A percentile compares a stretch with the other conserved stretches of the same genome.
phyloP scores from a whole-genome alignment of 2,888 invertebrate genomes.

The Colostygia pectinataria region DNA sequence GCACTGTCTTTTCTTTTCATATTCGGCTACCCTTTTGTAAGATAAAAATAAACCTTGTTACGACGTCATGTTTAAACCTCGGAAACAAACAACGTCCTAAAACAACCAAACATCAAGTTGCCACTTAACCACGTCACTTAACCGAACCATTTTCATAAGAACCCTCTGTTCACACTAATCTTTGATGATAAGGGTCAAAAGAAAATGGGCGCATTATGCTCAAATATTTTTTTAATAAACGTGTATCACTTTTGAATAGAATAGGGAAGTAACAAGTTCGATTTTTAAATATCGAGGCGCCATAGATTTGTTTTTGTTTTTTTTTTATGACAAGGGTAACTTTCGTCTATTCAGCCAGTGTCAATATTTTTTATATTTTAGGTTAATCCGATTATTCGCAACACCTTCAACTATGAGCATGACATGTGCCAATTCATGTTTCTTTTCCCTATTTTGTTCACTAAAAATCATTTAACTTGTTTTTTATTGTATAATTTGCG shows the following conservation, averaged over 20 bases:
- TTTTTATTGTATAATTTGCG: no score
- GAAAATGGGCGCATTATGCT: slow-evolving; percentile 50
- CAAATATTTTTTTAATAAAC: slow-evolving; percentile 66
- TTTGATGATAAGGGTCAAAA: slow-evolving; percentile 35
- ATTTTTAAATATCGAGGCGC: slow-evolving; percentile 51
- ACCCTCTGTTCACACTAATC: slow-evolving; percentile 39
- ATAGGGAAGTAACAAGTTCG: slow-evolving; percentile 64
- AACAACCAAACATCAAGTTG: slow-evolving; percentile 76
- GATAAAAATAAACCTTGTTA: slow-evolving; percentile 76
- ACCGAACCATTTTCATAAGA: slow-evolving; percentile 61
- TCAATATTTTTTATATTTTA: no score
- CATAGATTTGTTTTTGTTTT: no score
- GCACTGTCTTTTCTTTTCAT: slow-evolving; percentile 34
- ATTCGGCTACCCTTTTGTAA: slow-evolving; percentile 46
- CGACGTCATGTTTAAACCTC: slow-evolving; percentile 67
- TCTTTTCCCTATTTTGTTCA: no score
- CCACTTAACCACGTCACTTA: slow-evolving; percentile 78
- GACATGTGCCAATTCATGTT: no score
- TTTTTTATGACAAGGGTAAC: slow-evolving; percentile 1
- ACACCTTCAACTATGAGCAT: no score
- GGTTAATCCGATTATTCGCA: slow-evolving; percentile 1
- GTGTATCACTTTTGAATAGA: slow-evolving; percentile 70
- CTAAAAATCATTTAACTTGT: no score
- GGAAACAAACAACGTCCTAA: slow-evolving; percentile 73
- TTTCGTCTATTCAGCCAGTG: slow-evolving; percentile 13